Evolutionary conservation across 2,113 vertebrate genomes (phyloP), one percentile per base, ranked within the genome.

Genomic region (Amphiprion ocellaris): DNA sequence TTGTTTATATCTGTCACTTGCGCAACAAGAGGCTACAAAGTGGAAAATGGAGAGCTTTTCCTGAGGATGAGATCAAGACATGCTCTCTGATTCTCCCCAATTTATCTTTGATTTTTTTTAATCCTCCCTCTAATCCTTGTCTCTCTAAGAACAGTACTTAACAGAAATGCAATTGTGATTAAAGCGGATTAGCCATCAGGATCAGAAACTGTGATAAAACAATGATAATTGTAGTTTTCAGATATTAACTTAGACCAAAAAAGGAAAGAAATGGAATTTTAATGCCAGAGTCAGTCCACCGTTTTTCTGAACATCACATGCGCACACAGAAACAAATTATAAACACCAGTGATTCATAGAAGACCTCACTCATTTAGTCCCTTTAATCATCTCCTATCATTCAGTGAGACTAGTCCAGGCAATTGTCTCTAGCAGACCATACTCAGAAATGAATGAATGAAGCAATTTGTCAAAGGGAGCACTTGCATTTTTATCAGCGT

Each of bases 1-100:
- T 26, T 26, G 23, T 69, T 74, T 50, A 23, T 74, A 66, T 71
- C 44, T 4, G 21, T 37, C 61, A 59, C 21, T 65, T 14, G 44
- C 52, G 46, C 26, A 26, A 3, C 26, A 26, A 26, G 26, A 26
- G 2, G 3, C 26, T 12, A 15, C 21, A 44, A 66, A 61, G 50
- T 54, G 19, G 39, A 69, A 37, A 64, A 63, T 49, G n/a, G 69
- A 23, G 2, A 30, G 54, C 39, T 56, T 10, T 21, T 64, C 2
- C 61, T 62, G 21, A 41, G 6, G 55, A 9, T 0, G 28, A 74
- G 4, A 69, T 49, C 2, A 19, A 52, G 3, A 24, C 24, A 37
- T 37, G 33, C 0, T 16, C 8, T 41, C 6, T 49, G 26, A 19
- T 39, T 58, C 60, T 28, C 16, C 21, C 19, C 9, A 41, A 19